These are phyloP conservation scores for Thunnus albacares DNA, from an alignment of 2,797 vertebrate species.

Conservation along the genomic window DNA sequence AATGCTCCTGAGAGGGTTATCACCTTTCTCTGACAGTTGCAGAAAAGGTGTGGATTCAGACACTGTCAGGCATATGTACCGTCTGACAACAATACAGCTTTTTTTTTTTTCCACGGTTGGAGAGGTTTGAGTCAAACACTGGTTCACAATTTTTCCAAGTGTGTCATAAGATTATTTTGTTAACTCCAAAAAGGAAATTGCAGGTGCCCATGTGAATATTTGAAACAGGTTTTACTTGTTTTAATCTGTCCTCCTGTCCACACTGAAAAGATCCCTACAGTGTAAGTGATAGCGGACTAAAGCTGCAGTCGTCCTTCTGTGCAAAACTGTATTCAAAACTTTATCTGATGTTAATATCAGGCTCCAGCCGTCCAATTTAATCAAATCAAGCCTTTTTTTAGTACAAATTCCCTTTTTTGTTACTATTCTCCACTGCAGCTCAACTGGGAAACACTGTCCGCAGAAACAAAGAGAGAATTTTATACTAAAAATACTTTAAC, in stretches of 20 bases:
- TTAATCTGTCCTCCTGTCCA: background rate
- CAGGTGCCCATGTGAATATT: background rate
- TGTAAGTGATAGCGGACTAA: too few species aligned
- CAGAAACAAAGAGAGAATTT: background rate
- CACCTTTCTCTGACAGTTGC: constrained; percentile 85
- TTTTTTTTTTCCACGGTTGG: constrained; percentile 1
- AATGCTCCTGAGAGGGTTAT: constrained; percentile 83
- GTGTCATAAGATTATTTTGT: too few species aligned
- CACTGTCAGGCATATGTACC: constrained; percentile 58
- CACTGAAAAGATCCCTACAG: background rate
- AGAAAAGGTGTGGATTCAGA: constrained; percentile 82
- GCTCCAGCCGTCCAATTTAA: background rate
- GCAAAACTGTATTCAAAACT: background rate
- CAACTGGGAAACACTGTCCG: background rate
- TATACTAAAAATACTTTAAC: background rate
- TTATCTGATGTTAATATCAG: background rate
- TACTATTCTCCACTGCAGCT: background rate
- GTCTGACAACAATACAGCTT: constrained; percentile 29
- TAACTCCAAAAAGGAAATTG: too few species aligned
- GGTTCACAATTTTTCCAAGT: too few species aligned
- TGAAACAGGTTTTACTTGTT: background rate
- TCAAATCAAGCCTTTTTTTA: background rate
- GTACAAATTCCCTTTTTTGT: background rate
- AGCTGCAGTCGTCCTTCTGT: too few species aligned
- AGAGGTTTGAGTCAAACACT: constrained; percentile 14